These are phyloP conservation scores for Sitodiplosis mosellana DNA, from an alignment of 1,140 invertebrate genomes.

Conservation along the genomic window DNA sequence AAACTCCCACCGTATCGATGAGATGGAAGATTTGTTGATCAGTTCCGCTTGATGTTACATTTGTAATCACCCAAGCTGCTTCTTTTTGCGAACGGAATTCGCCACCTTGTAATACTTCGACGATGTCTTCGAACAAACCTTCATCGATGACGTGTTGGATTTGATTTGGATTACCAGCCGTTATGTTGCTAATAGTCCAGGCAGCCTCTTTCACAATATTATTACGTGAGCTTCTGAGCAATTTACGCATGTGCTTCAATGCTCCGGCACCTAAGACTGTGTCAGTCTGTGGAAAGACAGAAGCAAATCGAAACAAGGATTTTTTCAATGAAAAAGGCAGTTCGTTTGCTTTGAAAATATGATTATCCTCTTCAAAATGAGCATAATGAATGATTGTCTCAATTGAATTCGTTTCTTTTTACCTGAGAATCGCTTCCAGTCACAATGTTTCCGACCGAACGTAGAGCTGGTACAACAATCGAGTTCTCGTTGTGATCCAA, in stretches of 20 bases:
- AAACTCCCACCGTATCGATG: conserved; percentile 58
- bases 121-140: conserved; percentile 25
- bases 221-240: conserved; percentile 56
- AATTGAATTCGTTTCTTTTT: conserved; percentile 1
- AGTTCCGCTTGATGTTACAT: conserved; percentile 88
- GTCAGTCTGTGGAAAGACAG: conserved; percentile 54
- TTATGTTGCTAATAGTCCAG: conserved; percentile 98
- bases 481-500: conserved; percentile 49
- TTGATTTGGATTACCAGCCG: conserved; percentile 87
- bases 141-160: conserved; percentile 89
- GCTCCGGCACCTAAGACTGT: conserved; percentile 65
- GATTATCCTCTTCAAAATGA: too few relatives aligned
- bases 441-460: conserved; percentile 75
- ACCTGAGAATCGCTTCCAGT: conserved; percentile 63
- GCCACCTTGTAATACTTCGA: conserved; percentile 42
- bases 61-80: conserved; percentile 96
- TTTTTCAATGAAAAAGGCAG: neutral
- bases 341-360: neutral
- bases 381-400: neutral
- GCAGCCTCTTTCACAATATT: conserved; percentile 81
- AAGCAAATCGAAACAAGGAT: neutral
- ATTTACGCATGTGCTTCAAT: conserved; percentile 43
- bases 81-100: conserved; percentile 97
- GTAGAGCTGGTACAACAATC: conserved; percentile 75
- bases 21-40: conserved; percentile 67